Evolutionary conservation across 2,113 vertebrate genomes (phyloP).

Genomic region (Anolis sagrei): DNA sequence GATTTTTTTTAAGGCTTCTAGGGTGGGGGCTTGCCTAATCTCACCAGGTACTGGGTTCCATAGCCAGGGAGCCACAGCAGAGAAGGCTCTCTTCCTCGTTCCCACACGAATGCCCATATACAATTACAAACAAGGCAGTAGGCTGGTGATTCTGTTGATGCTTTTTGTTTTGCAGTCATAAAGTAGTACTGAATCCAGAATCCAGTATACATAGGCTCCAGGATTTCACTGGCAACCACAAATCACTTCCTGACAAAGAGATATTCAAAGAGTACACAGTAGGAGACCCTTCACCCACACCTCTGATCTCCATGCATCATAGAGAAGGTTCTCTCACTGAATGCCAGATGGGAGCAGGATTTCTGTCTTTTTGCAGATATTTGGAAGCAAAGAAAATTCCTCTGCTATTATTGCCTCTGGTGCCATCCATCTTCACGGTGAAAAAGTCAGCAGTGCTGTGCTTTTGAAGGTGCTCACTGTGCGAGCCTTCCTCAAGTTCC

Average conservation of each 20-base stretch:
- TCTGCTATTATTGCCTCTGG: not conserved
- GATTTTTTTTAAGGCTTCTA: too few species aligned
- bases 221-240: not conserved
- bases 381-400: not conserved
- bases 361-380: not conserved
- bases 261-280: not conserved
- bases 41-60: too few species aligned
- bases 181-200: not conserved
- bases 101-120: not conserved
- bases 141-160: not conserved
- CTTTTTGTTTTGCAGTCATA: not conserved
- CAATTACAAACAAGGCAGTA: not conserved
- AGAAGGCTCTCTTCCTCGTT: too few species aligned
- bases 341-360: not conserved
- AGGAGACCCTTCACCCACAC: not conserved
- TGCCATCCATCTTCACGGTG: too few species aligned
- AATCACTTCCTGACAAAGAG: not conserved
- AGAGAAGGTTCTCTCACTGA: not conserved
- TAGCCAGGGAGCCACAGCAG: too few species aligned
- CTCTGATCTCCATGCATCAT: not conserved
- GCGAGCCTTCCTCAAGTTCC: not conserved
- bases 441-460: not conserved
- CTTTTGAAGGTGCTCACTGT: not conserved
- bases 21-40: too few species aligned
- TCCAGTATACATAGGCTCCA: too few species aligned